Evolutionary conservation across 2,888 invertebrate species (phyloP), one percentile per base, ranked within the genome.

Genomic region (Drosophila koepferae): DNA sequence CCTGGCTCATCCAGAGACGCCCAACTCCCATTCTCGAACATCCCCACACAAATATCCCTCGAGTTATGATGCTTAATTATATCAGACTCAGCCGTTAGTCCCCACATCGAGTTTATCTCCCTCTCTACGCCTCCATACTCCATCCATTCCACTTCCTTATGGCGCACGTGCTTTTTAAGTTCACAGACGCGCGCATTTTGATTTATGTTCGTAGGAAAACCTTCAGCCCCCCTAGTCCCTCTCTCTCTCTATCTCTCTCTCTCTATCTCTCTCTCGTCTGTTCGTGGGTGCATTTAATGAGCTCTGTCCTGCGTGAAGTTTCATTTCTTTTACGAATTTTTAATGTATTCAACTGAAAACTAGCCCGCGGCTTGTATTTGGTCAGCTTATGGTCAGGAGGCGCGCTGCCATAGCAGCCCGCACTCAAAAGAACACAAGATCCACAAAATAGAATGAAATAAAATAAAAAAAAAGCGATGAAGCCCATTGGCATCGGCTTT

Each of bases 21-120:
- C 7, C 54, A 36, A 36, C 48, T 53, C 40, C 46, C 31, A 41
- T 12, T 38, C n/a, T 40, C 46, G 54, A 58, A 53, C 72, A 63
- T 63, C 66, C 69, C 63, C 72, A 71, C 77, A 82, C 77, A 82
- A 86, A 83, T 74, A 83, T 80, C 84, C 86, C 86, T 77, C 86
- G 74, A 86, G 82, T 86, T 86, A 82, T 86, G 87, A 80, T 86
- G 82, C 82, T 82, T 82, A 82, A 82, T 82, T 82, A 82, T 83
- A 82, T 82, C 84, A 80, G 84, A 70, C 70, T 68, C 69, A 69
- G 71, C 64, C 68, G 81, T 65, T 72, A 64, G 63, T 58, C 70
- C 62, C 56, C 78, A 77, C 81, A 77, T 81, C 20, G 77, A 34
- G 58, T 28, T 46, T 58, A 43, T 6, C 41, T 10, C 40, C 8